Evolutionary conservation across 2,797 vertebrate genomes (phyloP).

Genomic region (Molossus alvarezi): DNA sequence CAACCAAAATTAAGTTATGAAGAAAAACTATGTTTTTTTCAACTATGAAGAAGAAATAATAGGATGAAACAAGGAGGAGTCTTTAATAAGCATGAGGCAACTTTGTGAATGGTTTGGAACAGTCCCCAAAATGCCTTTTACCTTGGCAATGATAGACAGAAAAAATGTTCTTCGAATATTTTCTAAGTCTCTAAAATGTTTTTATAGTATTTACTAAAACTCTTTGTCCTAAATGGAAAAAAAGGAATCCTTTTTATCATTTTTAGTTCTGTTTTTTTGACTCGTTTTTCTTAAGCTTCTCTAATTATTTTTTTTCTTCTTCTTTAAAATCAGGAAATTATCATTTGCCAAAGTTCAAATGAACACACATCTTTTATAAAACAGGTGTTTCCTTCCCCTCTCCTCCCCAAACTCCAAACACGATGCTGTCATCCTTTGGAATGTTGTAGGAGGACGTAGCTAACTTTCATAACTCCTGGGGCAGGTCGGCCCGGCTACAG

Average conservation of each 20-base stretch:
- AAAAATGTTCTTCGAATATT: slow-evolving; percentile 55
- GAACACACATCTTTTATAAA: slow-evolving; percentile 39
- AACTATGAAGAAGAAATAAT: slow-evolving; percentile 66
- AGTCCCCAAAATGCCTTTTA: slow-evolving; percentile 44
- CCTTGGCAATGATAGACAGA: slow-evolving; percentile 44
- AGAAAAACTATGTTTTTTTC: neutral
- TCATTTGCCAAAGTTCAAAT: slow-evolving; percentile 19
- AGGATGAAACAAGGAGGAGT: slow-evolving; percentile 47
- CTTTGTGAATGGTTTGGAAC: slow-evolving; percentile 1
- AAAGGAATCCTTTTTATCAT: neutral
- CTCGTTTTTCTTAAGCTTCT: neutral
- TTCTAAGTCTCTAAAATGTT: neutral
- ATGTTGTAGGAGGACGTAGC: slow-evolving; percentile 27
- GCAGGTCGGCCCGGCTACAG: slow-evolving; percentile 46
- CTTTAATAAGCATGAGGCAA: slow-evolving; percentile 53
- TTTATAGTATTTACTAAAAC: slow-evolving; percentile 50
- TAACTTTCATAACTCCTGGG: slow-evolving; percentile 69
- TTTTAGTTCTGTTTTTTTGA: slow-evolving; percentile 11
- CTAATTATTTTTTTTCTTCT: slow-evolving; percentile 60
- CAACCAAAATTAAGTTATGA: slow-evolving; percentile 46
- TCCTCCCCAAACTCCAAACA: neutral
- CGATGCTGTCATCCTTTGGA: slow-evolving; percentile 44
- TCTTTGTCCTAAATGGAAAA: slow-evolving; percentile 29
- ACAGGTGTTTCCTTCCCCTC: neutral
- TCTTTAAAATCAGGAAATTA: slow-evolving; percentile 69